Base-by-base conservation (phyloP, 2,113 vertebrate genomes). In the Thymallus thymallus region DNA sequence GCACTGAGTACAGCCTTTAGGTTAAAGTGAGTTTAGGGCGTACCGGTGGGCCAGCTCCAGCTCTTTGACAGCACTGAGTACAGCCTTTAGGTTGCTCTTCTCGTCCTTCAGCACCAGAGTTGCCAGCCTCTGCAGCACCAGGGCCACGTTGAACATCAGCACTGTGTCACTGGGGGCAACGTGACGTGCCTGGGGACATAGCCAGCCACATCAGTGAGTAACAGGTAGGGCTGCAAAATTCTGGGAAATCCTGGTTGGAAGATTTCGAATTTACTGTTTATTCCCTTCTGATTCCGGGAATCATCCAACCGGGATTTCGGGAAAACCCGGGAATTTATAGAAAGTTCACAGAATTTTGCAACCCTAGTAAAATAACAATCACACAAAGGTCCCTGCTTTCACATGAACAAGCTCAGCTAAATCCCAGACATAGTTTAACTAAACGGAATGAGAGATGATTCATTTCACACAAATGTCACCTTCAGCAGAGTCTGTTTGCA, bases 401-500 rank as follows among this genome's bases (percentile, higher is more conserved):
- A 51, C 48, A 51, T 51, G 3, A 51, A 14, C 5, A 35, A 20
- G 30, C 62, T 66, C 26, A 32, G 64, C 30, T 1, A 66, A 35
- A 66, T 30, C 14, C 63, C 24, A 6, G 26, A 6, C 26, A 26
- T 3, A 16, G 5, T 4, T 13, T 18, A 16, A 18, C 41, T 2
- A 1, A 26, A 51, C 24, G 0, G 23, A 58, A 74, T 3, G 13
- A 22, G 4, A 41, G 48, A 13, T 24, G 9, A 2, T 10, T 41
- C 1, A 3, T n/a, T 22, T 29, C 0, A 55, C 24, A 71, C 20
- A 30, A 32, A 1, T 16, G 32, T 62, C 91, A 99, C 98, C 97
- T 98, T 98, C 63, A 99, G 92, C 79, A 99, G 88, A 78, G 97
- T 99, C 87, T 99, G 98, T 80, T 99, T 99, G 89, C 97, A 99